Percentiles rank a stretch among this genome's conserved stretches.
phyloP scores from a whole-genome alignment of 2,888 invertebrate genomes.

The Clivina fossor region DNA sequence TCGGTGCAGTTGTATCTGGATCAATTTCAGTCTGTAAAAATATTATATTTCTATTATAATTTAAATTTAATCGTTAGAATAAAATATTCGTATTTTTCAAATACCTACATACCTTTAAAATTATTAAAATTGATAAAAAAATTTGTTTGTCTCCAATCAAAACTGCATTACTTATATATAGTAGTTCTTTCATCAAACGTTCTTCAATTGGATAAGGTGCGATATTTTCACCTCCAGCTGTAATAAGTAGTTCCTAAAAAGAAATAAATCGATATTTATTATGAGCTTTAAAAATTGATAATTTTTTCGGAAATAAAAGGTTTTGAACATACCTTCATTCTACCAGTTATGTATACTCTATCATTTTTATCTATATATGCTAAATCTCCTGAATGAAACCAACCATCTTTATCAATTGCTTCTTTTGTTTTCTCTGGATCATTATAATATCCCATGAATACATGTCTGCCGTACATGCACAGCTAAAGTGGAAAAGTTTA shows the following conservation, averaged over 20 bases:
- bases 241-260: slow-evolving; percentile 78
- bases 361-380: slow-evolving; percentile 77
- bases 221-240: slow-evolving; percentile 92
- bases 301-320: too few relatives aligned
- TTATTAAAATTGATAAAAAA: slow-evolving; percentile 80
- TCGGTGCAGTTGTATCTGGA: slow-evolving; percentile 68
- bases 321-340: slow-evolving; percentile 56
- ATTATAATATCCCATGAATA: slow-evolving; percentile 89
- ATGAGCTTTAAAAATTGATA: too few relatives aligned
- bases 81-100: slow-evolving; percentile 9
- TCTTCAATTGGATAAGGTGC: slow-evolving; percentile 88
- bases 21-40: slow-evolving; percentile 69
- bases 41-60: background rate
- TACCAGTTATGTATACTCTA: slow-evolving; percentile 75
- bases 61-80: slow-evolving; percentile 1
- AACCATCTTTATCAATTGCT: slow-evolving; percentile 76
- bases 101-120: slow-evolving; percentile 69
- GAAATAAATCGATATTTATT: too few relatives aligned
- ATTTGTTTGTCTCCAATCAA: slow-evolving; percentile 85
- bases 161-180: slow-evolving; percentile 78
- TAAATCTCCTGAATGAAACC: slow-evolving; percentile 87
- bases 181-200: slow-evolving; percentile 71
- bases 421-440: slow-evolving; percentile 75
- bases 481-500: too few relatives aligned
- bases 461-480: slow-evolving; percentile 80